Base-by-base conservation (phyloP, 2,113 vertebrate species). In the Neoarius graeffei region DNA sequence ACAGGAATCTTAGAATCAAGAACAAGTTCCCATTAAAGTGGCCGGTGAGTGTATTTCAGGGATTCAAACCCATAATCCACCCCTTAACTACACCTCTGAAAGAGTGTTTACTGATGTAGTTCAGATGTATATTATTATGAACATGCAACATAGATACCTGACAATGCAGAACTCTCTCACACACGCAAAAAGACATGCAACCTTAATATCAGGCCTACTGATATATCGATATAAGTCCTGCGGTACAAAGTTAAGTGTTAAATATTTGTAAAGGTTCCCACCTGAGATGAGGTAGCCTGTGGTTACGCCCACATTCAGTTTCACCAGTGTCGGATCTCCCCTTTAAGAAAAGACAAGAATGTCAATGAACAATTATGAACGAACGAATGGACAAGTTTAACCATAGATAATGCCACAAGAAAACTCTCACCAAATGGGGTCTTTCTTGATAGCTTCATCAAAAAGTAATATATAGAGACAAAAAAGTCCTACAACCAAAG, bases 211-310 rank as follows among this genome's bases (percentile, higher is more conserved):
- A 4, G 1, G 42, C 7, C 23, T 25, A 56, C 0, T 7, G 8
- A 54, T n/a, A 77, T 52, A 27, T 17, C 15, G 25, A 30, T 80
- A 57, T 7, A 57, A 3, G 15, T 25, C 6, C 77, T 27, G 4
- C 54, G 15, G n/a, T 84, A 81, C 27, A 3, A 23, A 23, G 20
- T 20, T 10, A 62, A 81, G 0, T 4, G 79, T 73, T 25, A 73
- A 73, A 59, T 52, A 19, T 23, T 8, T n/a, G 14, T 71, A 69
- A 30, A 60, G 57, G 48, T 71, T 48, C 89, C 93, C 93, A 97
- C 97, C 96, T 93, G 96, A 97, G 92, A 97, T 93, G 94, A 97
- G 95, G 95, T 97, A 97, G 94, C 96, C 97, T 92, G 96, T 94
- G 86, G 96, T 94, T 92, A 95, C 93, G 90, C 95, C 95, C 92